A percentile compares a stretch with the other conserved stretches of the same genome.
Evolutionary conservation across 92 coral and sea anemone genomes (phyloP).

Genomic region (Ricordea florida): DNA sequence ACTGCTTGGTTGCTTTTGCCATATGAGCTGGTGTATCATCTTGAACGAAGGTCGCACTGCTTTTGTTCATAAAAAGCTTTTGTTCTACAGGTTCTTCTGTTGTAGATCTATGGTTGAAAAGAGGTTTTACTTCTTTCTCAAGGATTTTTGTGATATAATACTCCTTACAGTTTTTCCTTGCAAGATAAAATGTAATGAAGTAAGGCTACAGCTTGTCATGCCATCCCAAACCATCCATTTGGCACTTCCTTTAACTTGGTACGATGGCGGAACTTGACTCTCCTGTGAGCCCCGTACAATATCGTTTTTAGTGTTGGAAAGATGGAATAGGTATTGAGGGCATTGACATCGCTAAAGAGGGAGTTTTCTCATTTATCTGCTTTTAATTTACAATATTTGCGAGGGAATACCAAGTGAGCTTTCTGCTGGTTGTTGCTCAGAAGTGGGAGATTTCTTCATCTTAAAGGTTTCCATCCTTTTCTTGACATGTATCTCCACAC

Average conservation of each 20-base stretch:
- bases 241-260: neutral
- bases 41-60: constrained; percentile 5
- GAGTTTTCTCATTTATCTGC: neutral
- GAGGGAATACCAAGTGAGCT: neutral
- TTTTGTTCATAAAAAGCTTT: constrained; percentile 13
- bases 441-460: neutral
- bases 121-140: neutral
- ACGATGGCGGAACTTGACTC: neutral
- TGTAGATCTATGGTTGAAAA: constrained; percentile 8
- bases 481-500: neutral
- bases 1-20: neutral
- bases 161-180: neutral
- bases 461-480: neutral
- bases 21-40: constrained; percentile 16
- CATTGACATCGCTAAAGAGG: too few species aligned
- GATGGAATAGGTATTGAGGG: too few species aligned
- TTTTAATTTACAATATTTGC: neutral
- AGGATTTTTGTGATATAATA: neutral
- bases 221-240: neutral
- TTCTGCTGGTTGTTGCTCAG: neutral
- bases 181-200: neutral
- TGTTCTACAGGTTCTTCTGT: constrained; percentile 15
- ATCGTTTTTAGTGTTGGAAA: neutral
- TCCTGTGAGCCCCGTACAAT: neutral
- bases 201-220: neutral